Evolutionary conservation across 2,113 vertebrate genomes (phyloP).

Genomic region (Riparia riparia): DNA sequence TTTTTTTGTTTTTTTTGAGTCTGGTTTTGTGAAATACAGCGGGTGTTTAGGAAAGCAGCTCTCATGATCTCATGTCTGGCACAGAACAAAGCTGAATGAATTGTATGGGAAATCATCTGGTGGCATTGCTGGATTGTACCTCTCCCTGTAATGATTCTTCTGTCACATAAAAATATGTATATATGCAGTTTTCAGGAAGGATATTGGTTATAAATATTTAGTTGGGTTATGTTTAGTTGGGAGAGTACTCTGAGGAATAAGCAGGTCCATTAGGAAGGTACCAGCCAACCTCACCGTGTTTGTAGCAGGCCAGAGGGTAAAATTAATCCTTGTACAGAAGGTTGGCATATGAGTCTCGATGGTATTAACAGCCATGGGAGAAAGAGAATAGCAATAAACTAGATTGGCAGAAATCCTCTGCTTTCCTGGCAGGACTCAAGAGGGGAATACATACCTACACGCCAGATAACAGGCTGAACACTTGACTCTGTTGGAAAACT

Average conservation of each 20-base stretch:
- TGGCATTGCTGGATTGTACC: not conserved
- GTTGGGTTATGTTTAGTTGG: not conserved
- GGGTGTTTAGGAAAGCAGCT: not conserved
- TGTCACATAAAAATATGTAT: not conserved
- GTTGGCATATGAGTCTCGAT: not conserved
- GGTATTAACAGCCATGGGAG: not conserved
- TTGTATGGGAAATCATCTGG: not conserved
- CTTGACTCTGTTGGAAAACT: not conserved
- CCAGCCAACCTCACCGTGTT: rapidly evolving
- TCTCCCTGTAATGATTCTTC: not conserved
- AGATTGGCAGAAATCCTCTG: slow-evolving; percentile 17
- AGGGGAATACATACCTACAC: not conserved
- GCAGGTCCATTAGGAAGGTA: not conserved
- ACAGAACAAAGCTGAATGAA: not conserved
- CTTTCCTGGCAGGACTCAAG: not conserved
- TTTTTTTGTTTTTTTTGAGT: not conserved
- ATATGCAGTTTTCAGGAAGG: not conserved
- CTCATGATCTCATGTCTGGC: not conserved
- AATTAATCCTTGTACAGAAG: not conserved
- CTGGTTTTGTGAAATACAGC: rapidly evolving
- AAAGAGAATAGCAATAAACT: not conserved
- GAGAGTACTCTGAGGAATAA: not conserved
- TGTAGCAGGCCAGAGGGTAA: not conserved
- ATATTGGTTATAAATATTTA: not conserved
- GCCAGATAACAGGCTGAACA: not conserved